Evolutionary conservation across 2,888 invertebrate genomes (phyloP).

Genomic region (Ditula angustiorana): DNA sequence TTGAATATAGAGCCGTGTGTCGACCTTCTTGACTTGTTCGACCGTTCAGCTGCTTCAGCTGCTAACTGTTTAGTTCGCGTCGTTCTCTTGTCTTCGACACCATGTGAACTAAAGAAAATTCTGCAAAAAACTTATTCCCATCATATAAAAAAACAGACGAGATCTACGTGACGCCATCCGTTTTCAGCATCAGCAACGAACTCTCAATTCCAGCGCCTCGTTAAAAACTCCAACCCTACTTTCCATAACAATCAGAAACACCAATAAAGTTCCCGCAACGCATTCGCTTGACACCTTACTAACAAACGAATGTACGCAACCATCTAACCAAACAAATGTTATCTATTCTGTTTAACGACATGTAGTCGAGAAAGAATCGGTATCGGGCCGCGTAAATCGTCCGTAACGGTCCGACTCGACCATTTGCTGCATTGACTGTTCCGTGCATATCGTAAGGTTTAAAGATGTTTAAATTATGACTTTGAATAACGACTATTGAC

Average conservation of each 20-base stretch:
- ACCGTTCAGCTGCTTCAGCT: no score
- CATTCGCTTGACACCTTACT: conserved; percentile 37
- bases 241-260: conserved; percentile 28
- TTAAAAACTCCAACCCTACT: conserved; percentile 1
- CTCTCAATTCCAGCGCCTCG: neutral
- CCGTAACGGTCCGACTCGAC: conserved; percentile 50
- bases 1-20: no score
- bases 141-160: neutral
- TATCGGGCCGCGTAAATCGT: conserved; percentile 62
- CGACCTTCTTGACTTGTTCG: no score
- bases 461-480: neutral
- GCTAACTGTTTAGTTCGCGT: no score
- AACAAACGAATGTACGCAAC: conserved; percentile 36
- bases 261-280: conserved; percentile 33
- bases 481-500: no score
- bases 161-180: neutral
- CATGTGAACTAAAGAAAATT: no score
- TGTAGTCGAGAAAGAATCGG: conserved; percentile 60
- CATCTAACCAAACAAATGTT: conserved; percentile 51
- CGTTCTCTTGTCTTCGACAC: no score
- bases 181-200: neutral
- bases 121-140: no score
- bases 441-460: conserved; percentile 1
- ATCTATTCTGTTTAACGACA: conserved; percentile 58
- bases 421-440: conserved; percentile 12